A percentile compares a stretch with the other conserved stretches of the same genome.
Evolutionary conservation across 2,888 invertebrate species (phyloP).

Genomic region (Hyposoter dolosus): DNA sequence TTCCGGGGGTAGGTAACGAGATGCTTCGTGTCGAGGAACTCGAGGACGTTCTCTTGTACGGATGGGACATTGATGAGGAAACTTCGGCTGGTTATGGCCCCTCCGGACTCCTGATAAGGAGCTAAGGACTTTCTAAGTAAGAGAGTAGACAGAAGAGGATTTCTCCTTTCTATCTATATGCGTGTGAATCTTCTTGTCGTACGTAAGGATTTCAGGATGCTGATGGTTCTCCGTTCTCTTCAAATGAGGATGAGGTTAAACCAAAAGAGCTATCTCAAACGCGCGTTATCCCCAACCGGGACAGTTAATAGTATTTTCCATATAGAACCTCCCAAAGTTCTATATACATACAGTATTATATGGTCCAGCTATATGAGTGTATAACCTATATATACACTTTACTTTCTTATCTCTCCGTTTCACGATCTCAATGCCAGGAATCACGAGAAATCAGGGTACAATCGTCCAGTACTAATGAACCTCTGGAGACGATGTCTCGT

Average conservation of each 20-base stretch:
- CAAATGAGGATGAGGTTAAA: constrained; percentile 74
- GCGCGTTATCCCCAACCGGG: constrained; percentile 74
- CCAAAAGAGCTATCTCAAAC: constrained; percentile 76
- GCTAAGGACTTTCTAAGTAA: constrained; percentile 79
- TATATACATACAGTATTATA: constrained; percentile 70
- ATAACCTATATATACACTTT: constrained; percentile 58
- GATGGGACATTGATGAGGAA: constrained; percentile 83
- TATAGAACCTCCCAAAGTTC: neutral
- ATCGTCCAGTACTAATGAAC: constrained; percentile 65
- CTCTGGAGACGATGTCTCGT: constrained; percentile 18
- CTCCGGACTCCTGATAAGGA: constrained; percentile 78
- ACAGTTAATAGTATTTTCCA: constrained; percentile 57
- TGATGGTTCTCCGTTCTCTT: constrained; percentile 51
- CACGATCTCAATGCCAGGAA: constrained; percentile 76
- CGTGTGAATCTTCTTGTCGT: constrained; percentile 30
- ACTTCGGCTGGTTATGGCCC: constrained; percentile 80
- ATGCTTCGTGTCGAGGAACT: constrained; percentile 73
- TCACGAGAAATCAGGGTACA: constrained; percentile 71
- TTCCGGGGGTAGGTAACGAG: constrained; percentile 72
- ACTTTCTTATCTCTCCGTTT: constrained; percentile 77
- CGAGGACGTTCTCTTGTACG: constrained; percentile 74
- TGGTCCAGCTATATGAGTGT: constrained; percentile 70
- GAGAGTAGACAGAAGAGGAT: constrained; percentile 68
- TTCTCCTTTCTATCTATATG: constrained; percentile 22
- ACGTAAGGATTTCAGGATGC: constrained; percentile 29